Evolutionary conservation across 1,140 invertebrate genomes (phyloP), one percentile per base, ranked within the genome.

Genomic region (Drosophila kurseongensis): DNA sequence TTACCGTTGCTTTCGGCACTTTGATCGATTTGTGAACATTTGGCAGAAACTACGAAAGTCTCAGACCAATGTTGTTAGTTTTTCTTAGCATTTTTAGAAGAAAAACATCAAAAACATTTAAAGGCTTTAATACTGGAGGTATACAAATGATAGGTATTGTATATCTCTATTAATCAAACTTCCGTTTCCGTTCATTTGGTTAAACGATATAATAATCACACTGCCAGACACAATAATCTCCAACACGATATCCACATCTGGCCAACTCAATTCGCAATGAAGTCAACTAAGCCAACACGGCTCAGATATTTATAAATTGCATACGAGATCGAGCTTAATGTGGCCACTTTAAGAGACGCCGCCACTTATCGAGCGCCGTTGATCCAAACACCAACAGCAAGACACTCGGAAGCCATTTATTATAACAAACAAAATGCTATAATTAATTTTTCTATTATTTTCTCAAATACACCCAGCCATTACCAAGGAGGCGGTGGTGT

Each of bases 361-460:
- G 79, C 32, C 79, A 89, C 76, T 89, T 88, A 77, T 77, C 68
- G 63, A 75, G 73, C 65, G 76, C 77, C 68, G 80, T 57, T 80
- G 81, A 88, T 80, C 69, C 73, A 73, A 78, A 80, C 81, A 84
- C 81, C 71, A 61, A 13, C 75, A 66, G 50, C 50, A 12, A 57
- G 50, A 42, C 61, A 75, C 73, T 57, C 50, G 47, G 52, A 44
- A 75, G 80, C 84, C 77, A 50, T 80, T 84, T 73, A 88, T 88
- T 88, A 88, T 78, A 68, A 51, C 75, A 80, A 78, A 84, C 73
- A 80, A 84, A 88, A 89, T 60, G 77, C 80, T 80, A 89, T 84
- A 80, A 88, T 89, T 89, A 84, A 71, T 59, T 83, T 79, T 75
- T 83, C 71, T 83, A 83, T 83, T 83, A 83, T 83, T 83, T 78